phyloP scores from a whole-genome alignment of 2,113 vertebrate genomes.

The Micromys minutus region DNA sequence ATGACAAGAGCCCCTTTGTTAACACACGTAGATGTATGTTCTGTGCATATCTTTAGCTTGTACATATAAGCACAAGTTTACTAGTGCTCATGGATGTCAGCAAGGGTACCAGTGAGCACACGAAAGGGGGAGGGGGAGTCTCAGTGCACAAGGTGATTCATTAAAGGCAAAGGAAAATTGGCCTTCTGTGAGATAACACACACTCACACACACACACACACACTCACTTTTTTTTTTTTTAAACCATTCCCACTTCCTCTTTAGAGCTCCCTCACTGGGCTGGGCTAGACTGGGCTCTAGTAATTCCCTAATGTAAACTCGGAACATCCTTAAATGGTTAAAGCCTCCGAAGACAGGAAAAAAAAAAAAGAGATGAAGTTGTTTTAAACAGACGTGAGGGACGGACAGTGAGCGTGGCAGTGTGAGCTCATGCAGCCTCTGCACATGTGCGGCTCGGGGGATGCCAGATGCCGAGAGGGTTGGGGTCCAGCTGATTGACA shows the following conservation, averaged over 20 bases:
- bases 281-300: background rate
- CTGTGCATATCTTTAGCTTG: background rate
- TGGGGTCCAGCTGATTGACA: background rate
- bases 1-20: background rate
- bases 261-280: background rate
- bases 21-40: background rate
- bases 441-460: conserved; percentile 9
- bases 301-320: background rate
- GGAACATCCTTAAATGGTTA: conserved; percentile 41
- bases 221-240: background rate
- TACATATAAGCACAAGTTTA: background rate
- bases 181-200: background rate
- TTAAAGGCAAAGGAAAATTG: conserved; percentile 29
- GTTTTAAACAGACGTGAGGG: background rate
- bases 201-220: background rate
- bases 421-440: background rate
- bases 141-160: background rate
- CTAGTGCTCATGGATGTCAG: background rate
- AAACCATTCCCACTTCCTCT: background rate
- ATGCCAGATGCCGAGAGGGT: background rate
- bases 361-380: background rate
- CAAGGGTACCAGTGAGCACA: background rate
- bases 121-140: background rate
- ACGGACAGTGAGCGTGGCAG: background rate
- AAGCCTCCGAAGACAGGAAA: background rate